Evolutionary conservation across 2,113 vertebrate genomes (phyloP).

Genomic region (Sceloporus tristichus): DNA sequence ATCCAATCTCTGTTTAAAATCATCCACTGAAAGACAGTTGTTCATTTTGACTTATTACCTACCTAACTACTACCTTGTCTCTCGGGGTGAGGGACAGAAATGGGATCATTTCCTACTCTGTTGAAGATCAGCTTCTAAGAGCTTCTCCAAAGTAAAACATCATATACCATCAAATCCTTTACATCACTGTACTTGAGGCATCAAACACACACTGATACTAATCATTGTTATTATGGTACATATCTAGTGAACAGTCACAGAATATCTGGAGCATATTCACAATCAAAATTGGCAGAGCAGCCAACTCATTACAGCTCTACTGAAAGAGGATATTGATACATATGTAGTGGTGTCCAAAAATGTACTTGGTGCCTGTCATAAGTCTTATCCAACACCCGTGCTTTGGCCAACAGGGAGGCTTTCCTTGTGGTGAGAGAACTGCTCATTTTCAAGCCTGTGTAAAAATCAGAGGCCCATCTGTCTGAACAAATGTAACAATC

Average conservation of each 20-base stretch:
- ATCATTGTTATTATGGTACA: too few species aligned
- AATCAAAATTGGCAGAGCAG: background rate
- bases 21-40: background rate
- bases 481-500: constrained; percentile 2
- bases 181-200: background rate
- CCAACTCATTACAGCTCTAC: background rate
- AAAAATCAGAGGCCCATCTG: constrained; percentile 24
- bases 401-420: background rate
- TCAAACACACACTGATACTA: background rate
- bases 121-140: background rate
- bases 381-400: background rate
- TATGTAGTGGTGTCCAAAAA: background rate
- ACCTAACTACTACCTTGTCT: background rate
- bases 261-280: background rate
- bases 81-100: background rate
- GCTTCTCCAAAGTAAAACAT: background rate
- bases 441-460: constrained; percentile 4
- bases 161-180: background rate
- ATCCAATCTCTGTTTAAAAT: too few species aligned
- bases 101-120: background rate
- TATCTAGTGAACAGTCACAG: background rate
- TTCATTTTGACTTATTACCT: background rate
- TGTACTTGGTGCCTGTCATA: background rate
- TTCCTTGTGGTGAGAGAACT: background rate
- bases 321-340: background rate